Evolutionary conservation across 2,888 invertebrate species (phyloP).

Genomic region (Thereva nobilitata): DNA sequence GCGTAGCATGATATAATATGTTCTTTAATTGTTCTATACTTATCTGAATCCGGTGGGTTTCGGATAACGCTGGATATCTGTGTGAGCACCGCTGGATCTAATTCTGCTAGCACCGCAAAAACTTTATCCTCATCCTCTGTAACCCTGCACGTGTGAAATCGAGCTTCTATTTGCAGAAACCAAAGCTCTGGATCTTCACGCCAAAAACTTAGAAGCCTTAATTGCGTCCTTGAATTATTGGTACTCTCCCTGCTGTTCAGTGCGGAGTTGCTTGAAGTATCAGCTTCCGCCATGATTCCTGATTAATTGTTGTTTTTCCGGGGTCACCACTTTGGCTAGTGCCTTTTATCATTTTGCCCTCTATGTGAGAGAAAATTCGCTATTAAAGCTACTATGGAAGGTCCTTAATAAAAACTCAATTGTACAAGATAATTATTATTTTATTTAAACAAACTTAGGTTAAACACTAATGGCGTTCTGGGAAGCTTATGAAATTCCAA

Average conservation of each 20-base stretch:
- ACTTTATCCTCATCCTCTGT: neutral
- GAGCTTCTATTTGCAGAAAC: no score
- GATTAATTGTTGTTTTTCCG: no score
- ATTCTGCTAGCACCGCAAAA: constrained; percentile 5
- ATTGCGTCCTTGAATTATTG: neutral
- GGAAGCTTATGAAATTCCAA: no score
- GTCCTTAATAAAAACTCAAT: no score
- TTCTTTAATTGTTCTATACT: neutral
- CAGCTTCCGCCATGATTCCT: no score
- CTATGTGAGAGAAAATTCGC: no score
- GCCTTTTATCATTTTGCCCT: no score
- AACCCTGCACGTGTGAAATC: constrained; percentile 1
- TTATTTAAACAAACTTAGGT: no score
- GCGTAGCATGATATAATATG: constrained; percentile 2
- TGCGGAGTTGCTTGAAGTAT: constrained; percentile 1
- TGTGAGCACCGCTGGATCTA: neutral
- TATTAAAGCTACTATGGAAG: no score
- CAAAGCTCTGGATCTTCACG: constrained; percentile 13
- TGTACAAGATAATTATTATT: no score
- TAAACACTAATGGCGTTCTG: no score
- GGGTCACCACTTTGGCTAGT: no score
- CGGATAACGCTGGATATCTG: constrained; percentile 2
- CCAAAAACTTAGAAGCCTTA: neutral
- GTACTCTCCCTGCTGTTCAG: neutral
- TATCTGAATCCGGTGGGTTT: neutral